phyloP scores from a whole-genome alignment of 2,888 invertebrate species.

The Argyra leucocephala region DNA sequence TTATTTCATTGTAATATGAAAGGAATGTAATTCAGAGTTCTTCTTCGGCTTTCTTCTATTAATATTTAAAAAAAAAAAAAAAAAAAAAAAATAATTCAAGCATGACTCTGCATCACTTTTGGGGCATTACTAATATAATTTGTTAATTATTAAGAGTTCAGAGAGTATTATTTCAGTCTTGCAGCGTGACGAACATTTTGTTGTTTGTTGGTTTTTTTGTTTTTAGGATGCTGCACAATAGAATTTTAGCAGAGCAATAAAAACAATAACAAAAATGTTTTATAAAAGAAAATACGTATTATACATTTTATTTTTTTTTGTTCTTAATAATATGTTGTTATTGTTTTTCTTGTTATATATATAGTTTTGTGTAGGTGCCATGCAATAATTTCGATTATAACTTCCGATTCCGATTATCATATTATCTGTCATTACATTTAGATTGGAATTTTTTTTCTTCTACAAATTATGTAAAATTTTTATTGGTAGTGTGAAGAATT shows the following conservation, averaged over 20 bases:
- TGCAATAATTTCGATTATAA: background rate
- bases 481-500: no score
- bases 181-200: background rate
- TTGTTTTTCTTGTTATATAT: background rate
- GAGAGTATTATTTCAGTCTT: background rate
- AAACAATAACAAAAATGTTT: background rate
- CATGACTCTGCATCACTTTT: constrained; percentile 11
- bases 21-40: no score
- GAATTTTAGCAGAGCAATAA: background rate
- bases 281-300: background rate
- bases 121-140: constrained; percentile 8
- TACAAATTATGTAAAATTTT: no score
- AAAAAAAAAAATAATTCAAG: background rate
- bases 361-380: background rate
- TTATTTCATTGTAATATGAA: no score
- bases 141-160: background rate
- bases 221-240: background rate
- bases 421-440: background rate
- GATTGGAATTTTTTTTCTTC: no score
- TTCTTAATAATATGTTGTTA: background rate
- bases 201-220: background rate
- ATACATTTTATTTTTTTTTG: no score
- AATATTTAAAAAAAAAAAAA: background rate
- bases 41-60: no score
- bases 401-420: constrained; percentile 2